Percentiles rank a stretch among this genome's conserved stretches.
phyloP scores from a whole-genome alignment of 2,113 vertebrate genomes.

The Nibea coibor region DNA sequence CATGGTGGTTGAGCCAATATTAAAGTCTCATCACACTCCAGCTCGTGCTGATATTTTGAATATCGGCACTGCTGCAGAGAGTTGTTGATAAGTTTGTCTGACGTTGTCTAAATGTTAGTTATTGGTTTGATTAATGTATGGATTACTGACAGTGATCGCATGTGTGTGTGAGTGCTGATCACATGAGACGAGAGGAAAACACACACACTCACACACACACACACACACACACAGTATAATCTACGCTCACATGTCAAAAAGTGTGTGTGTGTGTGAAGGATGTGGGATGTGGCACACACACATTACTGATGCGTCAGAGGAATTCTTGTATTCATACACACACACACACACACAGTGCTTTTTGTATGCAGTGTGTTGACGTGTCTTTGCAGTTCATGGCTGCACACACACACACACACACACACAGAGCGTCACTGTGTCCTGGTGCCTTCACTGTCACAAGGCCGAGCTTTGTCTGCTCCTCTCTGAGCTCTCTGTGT shows the following conservation, averaged over 20 bases:
- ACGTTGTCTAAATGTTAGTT: too few relatives aligned
- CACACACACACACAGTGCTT: background rate
- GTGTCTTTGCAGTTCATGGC: slow-evolving; percentile 33
- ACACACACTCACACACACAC: slow-evolving; percentile 8
- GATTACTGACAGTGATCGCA: too few relatives aligned
- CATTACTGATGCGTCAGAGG: slow-evolving; percentile 50
- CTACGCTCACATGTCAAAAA: slow-evolving; percentile 54
- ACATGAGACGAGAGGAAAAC: background rate
- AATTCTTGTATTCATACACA: slow-evolving; percentile 12
- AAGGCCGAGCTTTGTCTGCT: slow-evolving; percentile 76
- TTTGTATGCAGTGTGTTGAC: background rate
- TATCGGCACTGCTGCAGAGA: too few relatives aligned
- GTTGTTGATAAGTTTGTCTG: too few relatives aligned
- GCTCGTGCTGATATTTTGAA: too few relatives aligned
- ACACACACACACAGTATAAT: slow-evolving; percentile 42
- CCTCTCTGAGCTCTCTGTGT: slow-evolving; percentile 31
- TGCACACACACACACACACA: slow-evolving; percentile 33
- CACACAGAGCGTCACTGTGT: slow-evolving; percentile 75
- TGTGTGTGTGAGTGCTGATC: background rate
- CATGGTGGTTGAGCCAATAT: background rate
- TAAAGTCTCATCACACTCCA: too few relatives aligned
- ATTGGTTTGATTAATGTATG: too few relatives aligned
- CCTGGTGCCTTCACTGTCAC: slow-evolving; percentile 55
- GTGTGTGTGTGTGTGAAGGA: slow-evolving; percentile 17
- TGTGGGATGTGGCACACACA: slow-evolving; percentile 7